Evolutionary conservation across 2,113 vertebrate species (phyloP), one percentile per base, ranked within the genome.

Genomic region (Emydura subglobosa): DNA sequence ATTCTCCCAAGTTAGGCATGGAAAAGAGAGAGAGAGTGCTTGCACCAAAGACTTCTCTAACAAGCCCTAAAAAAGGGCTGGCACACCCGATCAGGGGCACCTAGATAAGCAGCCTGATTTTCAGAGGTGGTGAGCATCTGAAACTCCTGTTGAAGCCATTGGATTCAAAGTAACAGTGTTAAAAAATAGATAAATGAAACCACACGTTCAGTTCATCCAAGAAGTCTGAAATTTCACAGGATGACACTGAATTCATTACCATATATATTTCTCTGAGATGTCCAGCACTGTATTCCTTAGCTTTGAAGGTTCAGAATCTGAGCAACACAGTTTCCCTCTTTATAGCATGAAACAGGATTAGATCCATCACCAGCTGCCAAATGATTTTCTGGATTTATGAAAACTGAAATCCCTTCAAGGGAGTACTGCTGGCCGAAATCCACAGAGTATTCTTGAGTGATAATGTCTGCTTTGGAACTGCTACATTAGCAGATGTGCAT

Each of bases 1-100:
- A 34, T 5, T 83, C 59, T 53, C 51, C 74, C n/a, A 55, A 79
- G 29, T 0, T 0, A 16, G 74, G 57, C 21, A 51, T 17, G 57
- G 3, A 25, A 10, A 39, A 21, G 65, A 42, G 22, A 42, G 72
- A 11, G 22, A 42, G 72, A 11, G n/a, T 13, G 72, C 22, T 76
- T 76, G 21, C 72, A 76, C 39, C 39, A 76, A 19, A 44, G 0
- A 7, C 34, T 78, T 79, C 57, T 17, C 0, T 0, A 25, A 51
- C 6, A 14, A 90, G n/a, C 10, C 24, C 68, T 6, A 3, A 22
- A 42, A 1, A 2, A 74, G n/a, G 17, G 16, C 5, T 53, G 49
- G 49, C 21, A 49, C 39, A n/a, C 76, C 39, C 39, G 22, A 44
- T 39, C 22, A 74, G 10, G 42, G 39, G 10, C 72, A 76, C 39